Conservation (phyloP, 2,888 invertebrate genomes). For the Acanthosepion pharaonis region DNA sequence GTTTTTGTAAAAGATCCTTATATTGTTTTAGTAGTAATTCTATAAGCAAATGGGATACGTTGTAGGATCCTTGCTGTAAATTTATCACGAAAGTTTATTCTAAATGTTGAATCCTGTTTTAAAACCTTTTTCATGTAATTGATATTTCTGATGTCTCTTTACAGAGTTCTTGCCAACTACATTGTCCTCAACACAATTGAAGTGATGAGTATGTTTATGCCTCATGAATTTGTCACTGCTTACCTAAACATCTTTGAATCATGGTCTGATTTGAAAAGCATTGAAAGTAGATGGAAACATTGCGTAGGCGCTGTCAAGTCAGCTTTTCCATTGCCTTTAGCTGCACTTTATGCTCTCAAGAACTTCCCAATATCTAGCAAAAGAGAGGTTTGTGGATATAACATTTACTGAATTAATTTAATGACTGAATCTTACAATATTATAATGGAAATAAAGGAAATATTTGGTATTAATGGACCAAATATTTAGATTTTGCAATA, state of each 20-base stretch:
- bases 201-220: conserved; percentile 57
- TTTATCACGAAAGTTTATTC: too few relatives aligned
- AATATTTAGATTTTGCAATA: too few relatives aligned
- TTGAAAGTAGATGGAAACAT: conserved; percentile 60
- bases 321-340: conserved; percentile 62
- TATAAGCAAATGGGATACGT: too few relatives aligned
- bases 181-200: conserved; percentile 61
- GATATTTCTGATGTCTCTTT: background rate
- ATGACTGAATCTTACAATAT: too few relatives aligned
- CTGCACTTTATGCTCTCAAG: conserved; percentile 65
- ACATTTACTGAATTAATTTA: too few relatives aligned
- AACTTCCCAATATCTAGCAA: conserved; percentile 61
- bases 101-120: too few relatives aligned
- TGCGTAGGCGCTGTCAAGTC: conserved; percentile 59
- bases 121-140: too few relatives aligned
- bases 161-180: conserved; percentile 66
- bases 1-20: too few relatives aligned
- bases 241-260: conserved; percentile 57
- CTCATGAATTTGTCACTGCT: conserved; percentile 57
- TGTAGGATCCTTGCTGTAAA: too few relatives aligned
- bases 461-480: too few relatives aligned
- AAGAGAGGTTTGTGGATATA: conserved; percentile 57
- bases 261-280: conserved; percentile 57
- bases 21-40: too few relatives aligned
- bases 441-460: too few relatives aligned